phyloP scores from a whole-genome alignment of 2,888 invertebrate genomes.

The Emmelina monodactyla region DNA sequence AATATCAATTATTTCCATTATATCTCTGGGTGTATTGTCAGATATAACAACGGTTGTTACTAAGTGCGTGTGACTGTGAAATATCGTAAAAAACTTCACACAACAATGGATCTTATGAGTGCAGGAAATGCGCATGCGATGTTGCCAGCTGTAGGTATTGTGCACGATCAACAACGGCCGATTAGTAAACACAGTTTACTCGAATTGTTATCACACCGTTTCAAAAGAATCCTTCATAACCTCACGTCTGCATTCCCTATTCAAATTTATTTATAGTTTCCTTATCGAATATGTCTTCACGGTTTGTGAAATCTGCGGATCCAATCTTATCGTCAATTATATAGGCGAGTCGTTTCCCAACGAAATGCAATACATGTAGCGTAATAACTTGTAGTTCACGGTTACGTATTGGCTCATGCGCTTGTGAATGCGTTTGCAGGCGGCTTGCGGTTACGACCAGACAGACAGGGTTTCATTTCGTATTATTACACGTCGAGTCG shows the following conservation, averaged over 20 bases:
- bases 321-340: too few relatives aligned
- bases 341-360: not conserved
- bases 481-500: conserved; percentile 41
- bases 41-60: not conserved
- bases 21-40: too few relatives aligned
- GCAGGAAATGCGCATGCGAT: conserved; percentile 47
- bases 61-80: conserved; percentile 1
- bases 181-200: too few relatives aligned
- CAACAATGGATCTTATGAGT: conserved; percentile 49
- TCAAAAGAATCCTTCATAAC: too few relatives aligned
- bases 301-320: too few relatives aligned
- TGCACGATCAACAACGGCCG: too few relatives aligned
- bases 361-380: conserved; percentile 4
- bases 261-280: too few relatives aligned
- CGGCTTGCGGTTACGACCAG: conserved; percentile 40
- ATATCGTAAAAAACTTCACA: conserved; percentile 35
- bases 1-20: too few relatives aligned
- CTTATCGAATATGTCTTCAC: too few relatives aligned
- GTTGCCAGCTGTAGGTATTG: conserved; percentile 34
- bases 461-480: conserved; percentile 43
- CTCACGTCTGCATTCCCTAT: too few relatives aligned
- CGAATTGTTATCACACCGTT: too few relatives aligned
- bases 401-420: conserved; percentile 34
- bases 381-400: conserved; percentile 37
- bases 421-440: conserved; percentile 26